Base-by-base conservation (phyloP, 2,797 vertebrate genomes). In the Decapterus maruadsi region DNA sequence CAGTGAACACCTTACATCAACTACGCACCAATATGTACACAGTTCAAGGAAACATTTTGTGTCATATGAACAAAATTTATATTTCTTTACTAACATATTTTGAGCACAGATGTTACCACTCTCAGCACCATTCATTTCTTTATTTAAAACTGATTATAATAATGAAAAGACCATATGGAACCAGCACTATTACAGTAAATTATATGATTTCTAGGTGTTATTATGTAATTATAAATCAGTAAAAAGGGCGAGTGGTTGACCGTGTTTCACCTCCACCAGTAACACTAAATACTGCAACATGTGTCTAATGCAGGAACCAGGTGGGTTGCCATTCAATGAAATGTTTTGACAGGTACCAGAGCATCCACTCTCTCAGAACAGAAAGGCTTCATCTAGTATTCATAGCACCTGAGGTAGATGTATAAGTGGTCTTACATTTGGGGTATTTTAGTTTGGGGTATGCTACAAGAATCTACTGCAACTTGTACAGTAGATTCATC, bases 371-470 rank as follows among this genome's bases (percentile, higher is more conserved):
- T 75, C 29, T 56, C 31, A 67, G 63, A 68, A 19, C 57, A 72
- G 22, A 67, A 82, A 70, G 43, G 64, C 60, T 78, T 80, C 17
- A 72, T 60, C 36, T 17, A 40, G 56, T 81, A 46, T 70, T 68
- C 64, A 80, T 66, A 56, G 74, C 79, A 87, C 77, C 85, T 26
- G 36, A 72, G 38, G 3, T 51, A 66, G 38, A 73, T 72, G 68
- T 57, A 48, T 76, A 16, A 29, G 36, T 55, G 22, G 43, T 19
- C 54, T 74, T 53, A 68, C 26, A 61, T 46, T 55, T 71, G 43
- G 46, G 48, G 7, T 57, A 61, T 43, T 72, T 48, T 10, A 50
- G 34, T 60, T 62, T 17, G 60, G 42, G 43, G 20, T 61, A 42
- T 73, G 42, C 46, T 75, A 26, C 9, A 70, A 38, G 54, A 78